A percentile compares a stretch with the other conserved stretches of the same genome.
Conservation (phyloP, 2,888 invertebrate genomes). For the Lathronympha strigana region DNA sequence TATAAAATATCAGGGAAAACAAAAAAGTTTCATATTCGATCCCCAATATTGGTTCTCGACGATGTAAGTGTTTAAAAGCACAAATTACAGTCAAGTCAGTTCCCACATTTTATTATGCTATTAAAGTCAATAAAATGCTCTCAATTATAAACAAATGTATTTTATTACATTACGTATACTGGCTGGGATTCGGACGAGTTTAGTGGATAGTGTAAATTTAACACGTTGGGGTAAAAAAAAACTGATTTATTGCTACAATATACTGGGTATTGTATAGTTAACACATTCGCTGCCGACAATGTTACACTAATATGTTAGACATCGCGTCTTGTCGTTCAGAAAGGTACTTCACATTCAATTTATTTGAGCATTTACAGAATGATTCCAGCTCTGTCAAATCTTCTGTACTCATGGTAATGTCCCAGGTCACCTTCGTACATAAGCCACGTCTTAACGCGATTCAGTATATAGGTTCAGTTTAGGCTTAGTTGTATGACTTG, state of each 20-base stretch:
- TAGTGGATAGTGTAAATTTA: slow-evolving; percentile 22
- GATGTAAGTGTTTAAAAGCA: slow-evolving; percentile 30
- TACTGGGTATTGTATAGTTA: slow-evolving; percentile 14
- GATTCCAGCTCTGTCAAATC: too few species aligned
- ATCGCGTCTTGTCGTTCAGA: too few species aligned
- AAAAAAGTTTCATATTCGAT: neutral
- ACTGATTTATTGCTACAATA: slow-evolving; percentile 28
- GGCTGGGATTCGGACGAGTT: slow-evolving; percentile 24
- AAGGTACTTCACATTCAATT: too few species aligned
- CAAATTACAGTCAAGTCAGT: slow-evolving; percentile 64
- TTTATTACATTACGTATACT: slow-evolving; percentile 61
- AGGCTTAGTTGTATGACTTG: too few species aligned
- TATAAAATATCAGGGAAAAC: too few species aligned
- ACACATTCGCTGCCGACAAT: neutral
- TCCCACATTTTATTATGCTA: slow-evolving; percentile 70
- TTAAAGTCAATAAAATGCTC: slow-evolving; percentile 69
- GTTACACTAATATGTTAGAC: too few species aligned
- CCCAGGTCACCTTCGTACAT: too few species aligned
- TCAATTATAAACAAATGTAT: slow-evolving; percentile 71
- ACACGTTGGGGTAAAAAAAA: slow-evolving; percentile 20
- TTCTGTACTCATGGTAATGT: too few species aligned
- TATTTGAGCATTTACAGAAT: too few species aligned
- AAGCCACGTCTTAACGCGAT: too few species aligned
- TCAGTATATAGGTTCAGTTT: too few species aligned
- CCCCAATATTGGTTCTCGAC: neutral